phyloP scores from a whole-genome alignment of 2,797 vertebrate species.

The Alauda arvensis region DNA sequence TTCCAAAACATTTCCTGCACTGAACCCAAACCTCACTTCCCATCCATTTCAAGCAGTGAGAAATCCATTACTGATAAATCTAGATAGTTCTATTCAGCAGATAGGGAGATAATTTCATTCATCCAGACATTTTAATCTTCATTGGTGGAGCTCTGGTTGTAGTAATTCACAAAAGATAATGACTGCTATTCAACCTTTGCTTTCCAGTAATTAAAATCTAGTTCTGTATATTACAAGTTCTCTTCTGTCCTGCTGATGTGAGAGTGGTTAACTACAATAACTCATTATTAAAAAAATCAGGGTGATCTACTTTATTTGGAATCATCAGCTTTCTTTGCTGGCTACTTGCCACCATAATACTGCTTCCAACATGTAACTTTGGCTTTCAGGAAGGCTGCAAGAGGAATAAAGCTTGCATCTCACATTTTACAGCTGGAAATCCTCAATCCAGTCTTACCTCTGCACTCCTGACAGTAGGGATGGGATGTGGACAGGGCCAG shows the following conservation, averaged over 20 bases:
- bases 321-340: not conserved
- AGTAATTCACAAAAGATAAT: not conserved
- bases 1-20: not conserved
- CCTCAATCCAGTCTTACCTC: not conserved
- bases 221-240: not conserved
- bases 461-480: not conserved
- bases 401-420: not conserved
- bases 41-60: not conserved
- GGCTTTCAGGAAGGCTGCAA: not conserved
- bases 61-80: not conserved
- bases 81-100: not conserved
- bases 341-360: not conserved
- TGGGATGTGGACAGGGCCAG: not conserved
- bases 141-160: not conserved
- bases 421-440: not conserved
- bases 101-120: not conserved
- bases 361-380: not conserved
- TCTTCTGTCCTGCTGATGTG: not conserved
- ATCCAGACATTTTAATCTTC: not conserved
- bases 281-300: not conserved
- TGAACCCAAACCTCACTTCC: not conserved
- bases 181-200: not conserved
- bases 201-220: slow-evolving; percentile 3
- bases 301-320: not conserved
- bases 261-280: not conserved